Evolutionary conservation across 2,888 invertebrate species (phyloP).

Genomic region (Archips crataeganus): DNA sequence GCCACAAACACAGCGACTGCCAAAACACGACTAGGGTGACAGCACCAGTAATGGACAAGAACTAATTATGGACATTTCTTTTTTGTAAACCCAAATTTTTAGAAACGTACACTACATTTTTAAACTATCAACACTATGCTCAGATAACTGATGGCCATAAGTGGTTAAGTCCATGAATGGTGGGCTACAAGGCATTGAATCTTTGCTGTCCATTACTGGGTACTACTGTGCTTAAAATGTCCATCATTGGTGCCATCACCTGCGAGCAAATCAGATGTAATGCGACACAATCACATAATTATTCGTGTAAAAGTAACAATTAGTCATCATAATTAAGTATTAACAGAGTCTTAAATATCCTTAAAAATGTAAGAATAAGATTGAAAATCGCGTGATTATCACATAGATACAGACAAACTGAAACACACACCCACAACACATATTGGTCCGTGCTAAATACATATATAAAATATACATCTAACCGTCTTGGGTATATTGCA

Average conservation of each 20-base stretch:
- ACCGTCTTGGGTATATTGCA: conserved; percentile 37
- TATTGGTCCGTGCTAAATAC: conserved; percentile 74
- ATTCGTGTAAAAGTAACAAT: not conserved
- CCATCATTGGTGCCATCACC: no score
- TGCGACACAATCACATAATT: not conserved
- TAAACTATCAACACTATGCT: no score
- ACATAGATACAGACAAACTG: conserved; percentile 27
- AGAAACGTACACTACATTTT: no score
- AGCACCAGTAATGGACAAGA: no score
- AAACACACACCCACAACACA: conserved; percentile 55
- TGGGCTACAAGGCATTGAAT: no score
- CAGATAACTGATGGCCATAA: no score
- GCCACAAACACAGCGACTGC: not conserved
- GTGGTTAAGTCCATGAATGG: no score
- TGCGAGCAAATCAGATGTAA: not conserved
- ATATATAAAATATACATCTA: conserved; percentile 76
- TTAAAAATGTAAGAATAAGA: conserved; percentile 26
- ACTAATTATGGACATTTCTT: no score
- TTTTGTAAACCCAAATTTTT: no score
- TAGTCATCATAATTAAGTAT: conserved; percentile 29
- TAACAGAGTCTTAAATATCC: conserved; percentile 30
- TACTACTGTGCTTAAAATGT: no score
- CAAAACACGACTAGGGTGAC: not conserved
- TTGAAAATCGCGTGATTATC: conserved; percentile 20
- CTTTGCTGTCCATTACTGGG: no score